Base-by-base conservation (phyloP, 2,888 invertebrate genomes). In the Drosophila colorata region DNA sequence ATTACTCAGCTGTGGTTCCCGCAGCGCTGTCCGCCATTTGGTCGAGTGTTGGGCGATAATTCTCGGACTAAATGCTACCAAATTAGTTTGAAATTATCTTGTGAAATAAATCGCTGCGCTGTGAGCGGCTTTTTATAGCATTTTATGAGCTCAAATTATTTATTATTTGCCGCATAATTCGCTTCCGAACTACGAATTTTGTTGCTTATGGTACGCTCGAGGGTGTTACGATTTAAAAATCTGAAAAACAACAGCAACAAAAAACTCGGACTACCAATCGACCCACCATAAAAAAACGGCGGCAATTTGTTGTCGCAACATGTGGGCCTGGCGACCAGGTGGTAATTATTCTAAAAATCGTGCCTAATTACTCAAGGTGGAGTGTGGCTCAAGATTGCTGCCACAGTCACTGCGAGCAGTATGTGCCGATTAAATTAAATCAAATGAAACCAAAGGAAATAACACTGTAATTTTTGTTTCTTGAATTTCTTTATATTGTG, bases 61-160 rank as follows among this genome's bases (percentile, higher is more conserved):
- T 84, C 78, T 78, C 49, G 4, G 18, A 31, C 82, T 88, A 88
- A 85, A 84, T 85, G 89, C 87, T 81, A 88, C 85, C 87, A 87
- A 87, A 85, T 88, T 84, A 88, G 82, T 74, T 72, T 71, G 60
- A 64, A 81, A 88, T 85, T 80, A 85, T 88, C 85, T 88, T 58
- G 40, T 63, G 68, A 86, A 88, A 86, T 78, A 86, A 86, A 85
- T 88, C 88, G 81, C 67, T 46, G 40, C 53, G 69, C 74, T 55
- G 65, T 69, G 67, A 74, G 86, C 76, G 74, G 61, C 57, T 65
- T 81, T 82, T 85, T 84, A 87, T 87, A 77, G 82, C 75, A 76
- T 83, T 87, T 83, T 86, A 83, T 83, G 83, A 80, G 78, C 78
- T 25, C 61, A 80, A 87, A 88, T 84, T 88, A 85, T 87, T 87